A percentile compares a stretch with the other conserved stretches of the same genome.
phyloP scores from a whole-genome alignment of 2,888 invertebrate genomes.

The Ichneumon xanthorius region DNA sequence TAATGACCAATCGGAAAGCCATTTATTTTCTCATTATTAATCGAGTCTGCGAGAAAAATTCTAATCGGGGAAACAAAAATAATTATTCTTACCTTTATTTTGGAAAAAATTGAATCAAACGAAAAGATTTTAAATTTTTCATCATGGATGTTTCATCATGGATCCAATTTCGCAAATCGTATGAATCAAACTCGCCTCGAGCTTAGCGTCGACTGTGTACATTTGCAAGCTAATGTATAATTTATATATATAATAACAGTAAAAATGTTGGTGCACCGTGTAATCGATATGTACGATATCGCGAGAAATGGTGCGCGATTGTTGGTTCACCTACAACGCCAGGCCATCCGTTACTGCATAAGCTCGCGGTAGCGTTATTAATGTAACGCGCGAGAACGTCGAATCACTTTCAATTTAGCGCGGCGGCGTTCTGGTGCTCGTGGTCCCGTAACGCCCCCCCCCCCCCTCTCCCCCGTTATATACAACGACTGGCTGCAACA shows the following conservation, averaged over 20 bases:
- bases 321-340: constrained; percentile 42
- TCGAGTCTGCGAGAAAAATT: background rate
- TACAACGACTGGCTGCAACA: constrained; percentile 13
- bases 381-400: constrained; percentile 60
- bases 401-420: constrained; percentile 67
- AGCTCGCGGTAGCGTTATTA: constrained; percentile 56
- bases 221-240: background rate
- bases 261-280: constrained; percentile 2
- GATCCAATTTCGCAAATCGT: background rate
- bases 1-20: background rate
- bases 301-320: constrained; percentile 19
- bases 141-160: background rate
- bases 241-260: background rate
- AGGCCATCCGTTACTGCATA: constrained; percentile 20
- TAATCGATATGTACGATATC: constrained; percentile 25
- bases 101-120: background rate
- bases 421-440: constrained; percentile 16
- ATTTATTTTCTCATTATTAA: background rate
- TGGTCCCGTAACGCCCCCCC: background rate
- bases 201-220: background rate
- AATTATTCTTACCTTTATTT: background rate
- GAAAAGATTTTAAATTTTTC: background rate
- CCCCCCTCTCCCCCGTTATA: background rate
- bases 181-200: background rate
- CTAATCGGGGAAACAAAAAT: background rate